Evolutionary conservation across 2,888 invertebrate species (phyloP).

Genomic region (Eucera pruinosa): DNA sequence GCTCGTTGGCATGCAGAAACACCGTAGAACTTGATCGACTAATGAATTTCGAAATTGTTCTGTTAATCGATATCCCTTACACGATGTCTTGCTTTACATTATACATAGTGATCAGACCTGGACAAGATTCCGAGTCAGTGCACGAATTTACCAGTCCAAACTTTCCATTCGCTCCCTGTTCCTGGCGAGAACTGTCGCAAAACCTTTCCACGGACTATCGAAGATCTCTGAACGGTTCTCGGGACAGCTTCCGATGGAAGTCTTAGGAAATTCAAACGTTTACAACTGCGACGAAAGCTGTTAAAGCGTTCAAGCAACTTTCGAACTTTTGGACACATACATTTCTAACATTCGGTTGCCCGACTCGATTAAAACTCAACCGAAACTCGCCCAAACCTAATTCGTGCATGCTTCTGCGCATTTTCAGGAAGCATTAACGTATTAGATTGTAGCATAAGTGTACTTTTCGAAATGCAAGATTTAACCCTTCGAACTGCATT

Average conservation of each 20-base stretch:
- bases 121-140: constrained; percentile 2
- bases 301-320: constrained; percentile 34
- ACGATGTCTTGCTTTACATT: not conserved
- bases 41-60: constrained; percentile 58
- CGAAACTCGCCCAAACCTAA: not conserved
- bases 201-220: constrained; percentile 4
- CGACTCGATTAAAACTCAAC: constrained; percentile 42
- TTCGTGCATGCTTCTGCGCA: too few species aligned
- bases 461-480: too few species aligned
- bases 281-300: not conserved
- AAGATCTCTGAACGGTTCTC: constrained; percentile 8
- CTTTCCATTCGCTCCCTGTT: not conserved
- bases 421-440: too few species aligned
- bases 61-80: constrained; percentile 54
- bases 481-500: too few species aligned
- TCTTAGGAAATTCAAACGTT: constrained; percentile 28
- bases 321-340: constrained; percentile 28
- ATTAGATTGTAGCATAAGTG: too few species aligned
- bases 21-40: constrained; percentile 38
- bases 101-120: constrained; percentile 11
- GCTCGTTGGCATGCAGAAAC: constrained; percentile 43
- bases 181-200: not conserved
- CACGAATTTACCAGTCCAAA: constrained; percentile 12
- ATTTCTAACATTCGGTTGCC: not conserved
- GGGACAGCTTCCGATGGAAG: constrained; percentile 4